Conservation (phyloP, 1,140 invertebrate genomes). For the Drosophila nannoptera region DNA sequence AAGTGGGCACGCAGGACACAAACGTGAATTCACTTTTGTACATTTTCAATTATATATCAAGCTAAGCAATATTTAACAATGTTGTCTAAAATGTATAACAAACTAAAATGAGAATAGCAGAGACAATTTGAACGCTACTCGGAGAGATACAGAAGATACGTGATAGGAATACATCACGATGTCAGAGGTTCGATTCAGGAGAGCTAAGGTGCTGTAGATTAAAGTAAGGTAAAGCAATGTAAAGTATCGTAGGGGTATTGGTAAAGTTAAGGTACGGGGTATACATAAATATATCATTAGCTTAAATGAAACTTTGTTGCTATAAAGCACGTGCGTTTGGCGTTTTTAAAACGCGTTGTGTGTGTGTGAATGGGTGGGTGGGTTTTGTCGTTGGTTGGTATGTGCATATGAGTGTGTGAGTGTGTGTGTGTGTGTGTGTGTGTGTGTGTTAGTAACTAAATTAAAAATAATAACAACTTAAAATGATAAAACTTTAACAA, state of each 20-base stretch:
- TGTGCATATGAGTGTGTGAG: background rate
- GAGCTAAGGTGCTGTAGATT: background rate
- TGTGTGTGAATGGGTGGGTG: constrained; percentile 1
- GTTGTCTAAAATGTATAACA: constrained; percentile 60
- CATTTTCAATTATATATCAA: constrained; percentile 42
- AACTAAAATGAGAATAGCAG: constrained; percentile 56
- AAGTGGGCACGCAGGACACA: background rate
- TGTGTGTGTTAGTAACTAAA: constrained; percentile 28
- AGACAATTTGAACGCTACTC: constrained; percentile 5
- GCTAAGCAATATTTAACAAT: constrained; percentile 73
- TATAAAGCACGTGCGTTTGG: constrained; percentile 35
- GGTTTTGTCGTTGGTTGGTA: no score
- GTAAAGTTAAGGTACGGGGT: background rate
- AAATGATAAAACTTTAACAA: constrained; percentile 39
- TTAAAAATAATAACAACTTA: constrained; percentile 57
- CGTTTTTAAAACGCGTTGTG: constrained; percentile 55
- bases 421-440: background rate
- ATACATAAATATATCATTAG: constrained; percentile 18
- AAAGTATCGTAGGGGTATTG: background rate
- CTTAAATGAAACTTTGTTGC: constrained; percentile 22
- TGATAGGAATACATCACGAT: background rate
- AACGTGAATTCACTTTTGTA: constrained; percentile 15
- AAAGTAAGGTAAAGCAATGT: background rate
- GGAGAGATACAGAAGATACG: background rate
- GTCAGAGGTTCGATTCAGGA: background rate